phyloP scores from a whole-genome alignment of 1,140 invertebrate genomes.

The Acromyrmex charruanus region DNA sequence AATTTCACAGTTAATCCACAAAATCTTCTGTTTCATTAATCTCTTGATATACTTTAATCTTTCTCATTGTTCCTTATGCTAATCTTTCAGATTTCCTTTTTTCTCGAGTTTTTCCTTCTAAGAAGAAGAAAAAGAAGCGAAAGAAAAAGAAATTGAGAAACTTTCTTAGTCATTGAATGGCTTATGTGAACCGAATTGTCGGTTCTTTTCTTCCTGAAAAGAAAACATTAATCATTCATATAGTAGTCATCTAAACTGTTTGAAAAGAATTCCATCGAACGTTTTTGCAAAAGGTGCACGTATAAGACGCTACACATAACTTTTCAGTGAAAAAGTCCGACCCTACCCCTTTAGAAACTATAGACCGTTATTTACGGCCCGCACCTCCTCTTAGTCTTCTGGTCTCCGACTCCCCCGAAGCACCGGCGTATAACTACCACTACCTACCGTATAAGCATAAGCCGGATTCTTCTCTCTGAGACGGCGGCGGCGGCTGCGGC shows the following conservation, averaged over 20 bases:
- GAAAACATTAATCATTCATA: not conserved
- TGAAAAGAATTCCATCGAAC: not conserved
- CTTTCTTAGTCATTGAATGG: not conserved
- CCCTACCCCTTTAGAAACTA: slow-evolving; percentile 37
- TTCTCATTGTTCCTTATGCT: not conserved
- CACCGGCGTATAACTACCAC: slow-evolving; percentile 59
- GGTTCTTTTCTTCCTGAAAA: not conserved
- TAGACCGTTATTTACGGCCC: slow-evolving; percentile 80
- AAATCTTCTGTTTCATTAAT: not conserved
- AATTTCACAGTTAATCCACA: not conserved
- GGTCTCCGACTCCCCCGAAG: slow-evolving; percentile 23
- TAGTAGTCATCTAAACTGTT: not conserved
- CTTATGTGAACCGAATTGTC: not conserved
- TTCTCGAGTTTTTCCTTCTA: not conserved
- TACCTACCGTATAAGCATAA: slow-evolving; percentile 70
- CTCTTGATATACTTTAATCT: not conserved
- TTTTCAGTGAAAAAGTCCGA: slow-evolving; percentile 42
- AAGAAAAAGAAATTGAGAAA: no score
- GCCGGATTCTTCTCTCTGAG: slow-evolving; percentile 72
- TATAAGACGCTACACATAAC: slow-evolving; percentile 24
- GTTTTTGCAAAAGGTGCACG: not conserved
- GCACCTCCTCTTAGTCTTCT: slow-evolving; percentile 62
- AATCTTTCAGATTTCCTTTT: not conserved
- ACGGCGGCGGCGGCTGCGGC: slow-evolving; percentile 27
- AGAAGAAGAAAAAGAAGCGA: no score